Evolutionary conservation across 1,140 invertebrate species (phyloP), one percentile per base, ranked within the genome.

Genomic region (Telenomus remus): DNA sequence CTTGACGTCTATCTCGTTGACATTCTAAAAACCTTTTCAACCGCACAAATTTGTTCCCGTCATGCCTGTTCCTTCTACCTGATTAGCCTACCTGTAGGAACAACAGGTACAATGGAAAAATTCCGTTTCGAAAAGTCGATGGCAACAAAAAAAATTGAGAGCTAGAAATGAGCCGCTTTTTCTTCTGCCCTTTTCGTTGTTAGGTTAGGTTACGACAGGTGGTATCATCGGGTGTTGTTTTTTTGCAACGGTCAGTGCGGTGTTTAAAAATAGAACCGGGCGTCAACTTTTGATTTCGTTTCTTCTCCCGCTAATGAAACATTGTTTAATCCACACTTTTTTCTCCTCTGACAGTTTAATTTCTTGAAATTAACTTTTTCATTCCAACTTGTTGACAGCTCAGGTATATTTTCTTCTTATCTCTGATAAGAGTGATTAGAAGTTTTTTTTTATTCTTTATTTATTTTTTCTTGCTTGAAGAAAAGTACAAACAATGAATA

Each of bases 191-290:
- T 14, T 9, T 42, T 37, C 27, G 34, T 15, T 13, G 42, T 64
- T 54, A 64, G 60, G 61, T 64, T 64, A 48, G 61, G 50, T 64
- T 47, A 15, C 42, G 60, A 63, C 60, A 63, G 60, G 60, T 63
- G 60, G 60, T 63, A 14, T 12, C 44, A 19, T 16, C 53, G 35
- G 35, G 15, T 13, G 47, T 1, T 1, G n/a, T 33, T 53, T 63
- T 63, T 63, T 63, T 54, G 37, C 47, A 48, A 34, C 33, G 19
- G 37, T 61, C 50, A 48, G 14, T 35, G 44, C 13, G 9, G 3
- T 13, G 43, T 11, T 56, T 33, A 10, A 60, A 60, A 60, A 60
- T 50, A 50, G 47, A 60, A n/a, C 14, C 48, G 12, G 33, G 34
- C 48, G 13, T 10, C 11, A 13, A 33, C 33, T 34, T 33, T 44